Evolutionary conservation across 2,113 vertebrate species (phyloP).

Genomic region (Pagrus major): DNA sequence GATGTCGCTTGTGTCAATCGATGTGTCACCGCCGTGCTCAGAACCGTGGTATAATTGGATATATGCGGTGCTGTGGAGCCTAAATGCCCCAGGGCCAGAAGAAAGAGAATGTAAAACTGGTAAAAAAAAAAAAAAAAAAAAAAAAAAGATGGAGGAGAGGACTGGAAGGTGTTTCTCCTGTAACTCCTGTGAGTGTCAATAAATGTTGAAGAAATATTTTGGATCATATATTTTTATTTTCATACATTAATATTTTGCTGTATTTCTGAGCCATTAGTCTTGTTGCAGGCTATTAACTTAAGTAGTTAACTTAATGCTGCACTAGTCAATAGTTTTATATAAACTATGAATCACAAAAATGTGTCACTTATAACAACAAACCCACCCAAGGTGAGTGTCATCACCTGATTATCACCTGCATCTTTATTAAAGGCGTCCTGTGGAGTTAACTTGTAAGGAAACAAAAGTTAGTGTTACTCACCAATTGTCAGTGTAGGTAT

Average conservation of each 20-base stretch:
- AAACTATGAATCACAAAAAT: not conserved
- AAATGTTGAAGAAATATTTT: constrained; percentile 23
- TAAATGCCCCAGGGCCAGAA: constrained; percentile 44
- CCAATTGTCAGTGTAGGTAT: not conserved
- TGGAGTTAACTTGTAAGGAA: not conserved
- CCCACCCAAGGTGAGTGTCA: not conserved
- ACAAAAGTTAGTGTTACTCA: not conserved
- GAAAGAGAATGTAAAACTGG: constrained; percentile 22
- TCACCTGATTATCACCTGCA: not conserved
- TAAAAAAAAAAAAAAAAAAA: too few species aligned
- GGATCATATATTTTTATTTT: constrained; percentile 34
- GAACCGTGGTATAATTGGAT: constrained; percentile 69
- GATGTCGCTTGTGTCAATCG: constrained; percentile 71
- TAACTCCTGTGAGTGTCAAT: constrained; percentile 37
- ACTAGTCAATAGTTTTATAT: not conserved
- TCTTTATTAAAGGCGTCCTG: not conserved
- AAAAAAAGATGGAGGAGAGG: constrained; percentile 42
- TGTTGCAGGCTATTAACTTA: not conserved
- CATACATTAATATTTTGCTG: not conserved
- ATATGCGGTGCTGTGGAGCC: constrained; percentile 49
- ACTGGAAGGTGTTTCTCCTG: constrained; percentile 32
- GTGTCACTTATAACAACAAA: not conserved
- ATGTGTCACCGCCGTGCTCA: constrained; percentile 68
- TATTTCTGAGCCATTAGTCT: not conserved
- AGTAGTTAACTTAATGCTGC: not conserved